Evolutionary conservation across 2,797 vertebrate species (phyloP), one percentile per base, ranked within the genome.

Genomic region (Peromyscus melanophrys): DNA sequence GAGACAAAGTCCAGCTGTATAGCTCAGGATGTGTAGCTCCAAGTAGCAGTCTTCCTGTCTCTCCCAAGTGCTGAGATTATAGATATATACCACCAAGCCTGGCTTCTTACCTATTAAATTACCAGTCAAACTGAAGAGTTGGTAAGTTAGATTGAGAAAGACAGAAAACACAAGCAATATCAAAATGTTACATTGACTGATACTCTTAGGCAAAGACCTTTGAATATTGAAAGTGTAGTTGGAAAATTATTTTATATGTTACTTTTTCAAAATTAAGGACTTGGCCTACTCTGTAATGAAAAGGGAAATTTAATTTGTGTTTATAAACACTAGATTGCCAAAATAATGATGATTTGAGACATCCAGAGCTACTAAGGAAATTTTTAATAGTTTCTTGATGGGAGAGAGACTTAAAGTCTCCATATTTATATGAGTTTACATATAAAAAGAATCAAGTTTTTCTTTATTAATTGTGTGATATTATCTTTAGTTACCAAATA

Each of bases 61-160:
- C 52, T 82, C n/a, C 63, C 7, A 82, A 71, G 27, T 71, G 52
- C 78, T 81, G 13, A 37, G 63, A 69, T 81, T 67, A 69, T 34
- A 81, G 16, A 25, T 1, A 17, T 91, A 27, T 2, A 6, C 49
- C 65, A n/a, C 43, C 14, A 29, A 37, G 23, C 75, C 23, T 52
- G 46, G 65, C 49, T 71, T 71, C 49, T 71, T 82, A 23, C 10
- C 46, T 80, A 13, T 40, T 67, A 75, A 94, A 75, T 93, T 69
- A 75, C 43, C 86, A 95, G 78, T 25, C n/a, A 89, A 29, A 73
- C 57, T 90, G 84, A 98, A 77, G 77, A 97, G 77, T 4, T 29
- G 10, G 55, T 97, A 69, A 59, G 25, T 95, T 98, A 94, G 5
- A 43, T 96, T 97, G 73, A 95, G 2, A 80, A 96, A 94, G 73